A percentile compares a stretch with the other conserved stretches of the same genome.
These are phyloP conservation scores for Luperina testacea DNA, from an alignment of 2,888 invertebrate species.

Conservation along the genomic window DNA sequence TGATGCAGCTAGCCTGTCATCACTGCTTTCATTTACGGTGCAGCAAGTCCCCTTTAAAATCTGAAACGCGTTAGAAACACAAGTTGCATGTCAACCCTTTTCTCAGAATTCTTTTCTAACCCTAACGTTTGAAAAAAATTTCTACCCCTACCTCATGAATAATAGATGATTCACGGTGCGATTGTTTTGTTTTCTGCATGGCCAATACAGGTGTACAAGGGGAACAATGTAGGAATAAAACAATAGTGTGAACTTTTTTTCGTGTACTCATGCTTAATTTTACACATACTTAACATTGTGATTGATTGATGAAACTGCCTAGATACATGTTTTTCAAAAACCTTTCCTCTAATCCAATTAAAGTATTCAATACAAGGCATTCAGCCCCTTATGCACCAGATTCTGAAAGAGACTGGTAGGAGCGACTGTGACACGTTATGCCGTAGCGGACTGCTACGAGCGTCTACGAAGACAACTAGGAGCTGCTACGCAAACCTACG, in stretches of 20 bases:
- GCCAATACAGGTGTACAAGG: background rate
- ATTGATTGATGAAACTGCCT: background rate
- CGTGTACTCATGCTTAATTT: background rate
- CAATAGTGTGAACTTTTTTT: background rate
- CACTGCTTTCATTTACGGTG: background rate
- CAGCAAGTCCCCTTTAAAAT: constrained; percentile 1
- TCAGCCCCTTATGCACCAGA: background rate
- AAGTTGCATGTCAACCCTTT: background rate
- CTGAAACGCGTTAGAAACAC: background rate
- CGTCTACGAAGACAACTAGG: constrained; percentile 22
- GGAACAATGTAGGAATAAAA: background rate
- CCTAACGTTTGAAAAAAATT: background rate
- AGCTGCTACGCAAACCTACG: constrained; percentile 14
- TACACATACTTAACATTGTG: background rate
- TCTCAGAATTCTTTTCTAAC: background rate
- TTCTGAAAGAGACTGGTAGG: background rate
- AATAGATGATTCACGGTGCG: background rate
- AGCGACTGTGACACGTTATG: background rate
- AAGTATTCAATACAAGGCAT: background rate
- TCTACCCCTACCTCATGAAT: background rate
- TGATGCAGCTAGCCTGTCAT: background rate
- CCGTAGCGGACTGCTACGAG: constrained; percentile 31
- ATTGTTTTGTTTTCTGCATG: background rate
- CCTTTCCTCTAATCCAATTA: background rate
- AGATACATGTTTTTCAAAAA: background rate